These are phyloP conservation scores for Pristionchus pacificus DNA, from an alignment of 1,140 invertebrate genomes.

Conservation along the genomic window DNA sequence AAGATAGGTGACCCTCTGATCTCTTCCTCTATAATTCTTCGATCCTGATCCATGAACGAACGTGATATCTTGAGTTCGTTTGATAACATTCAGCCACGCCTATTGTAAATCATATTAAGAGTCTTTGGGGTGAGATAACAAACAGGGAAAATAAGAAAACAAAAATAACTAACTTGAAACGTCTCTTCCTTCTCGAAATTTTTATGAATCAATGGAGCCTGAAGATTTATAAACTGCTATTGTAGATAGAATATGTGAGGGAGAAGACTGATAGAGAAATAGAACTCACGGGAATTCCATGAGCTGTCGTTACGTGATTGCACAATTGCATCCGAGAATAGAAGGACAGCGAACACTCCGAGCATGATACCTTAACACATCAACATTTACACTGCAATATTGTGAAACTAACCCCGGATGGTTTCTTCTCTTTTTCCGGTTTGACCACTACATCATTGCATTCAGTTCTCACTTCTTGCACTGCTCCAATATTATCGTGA, in stretches of 20 bases:
- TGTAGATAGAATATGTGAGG: background rate
- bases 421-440: too few species aligned
- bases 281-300: background rate
- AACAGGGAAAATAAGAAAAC: too few species aligned
- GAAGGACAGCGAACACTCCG: background rate
- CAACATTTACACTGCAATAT: too few species aligned
- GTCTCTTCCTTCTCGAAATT: background rate
- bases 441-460: too few species aligned
- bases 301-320: background rate
- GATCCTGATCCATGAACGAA: background rate
- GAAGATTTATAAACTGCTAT: too few species aligned
- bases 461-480: too few species aligned
- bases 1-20: background rate
- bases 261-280: background rate
- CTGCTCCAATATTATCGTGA: too few species aligned
- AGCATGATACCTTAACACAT: background rate
- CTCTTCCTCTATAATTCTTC: background rate
- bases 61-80: background rate
- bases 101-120: background rate
- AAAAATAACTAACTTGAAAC: background rate
- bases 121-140: background rate
- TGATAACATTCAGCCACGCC: background rate
- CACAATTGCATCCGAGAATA: slow-evolving; percentile 15
- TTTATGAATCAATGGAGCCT: background rate
- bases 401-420: too few species aligned